These are phyloP conservation scores for Macropodus opercularis DNA, from an alignment of 2,797 vertebrate genomes.

Conservation along the genomic window DNA sequence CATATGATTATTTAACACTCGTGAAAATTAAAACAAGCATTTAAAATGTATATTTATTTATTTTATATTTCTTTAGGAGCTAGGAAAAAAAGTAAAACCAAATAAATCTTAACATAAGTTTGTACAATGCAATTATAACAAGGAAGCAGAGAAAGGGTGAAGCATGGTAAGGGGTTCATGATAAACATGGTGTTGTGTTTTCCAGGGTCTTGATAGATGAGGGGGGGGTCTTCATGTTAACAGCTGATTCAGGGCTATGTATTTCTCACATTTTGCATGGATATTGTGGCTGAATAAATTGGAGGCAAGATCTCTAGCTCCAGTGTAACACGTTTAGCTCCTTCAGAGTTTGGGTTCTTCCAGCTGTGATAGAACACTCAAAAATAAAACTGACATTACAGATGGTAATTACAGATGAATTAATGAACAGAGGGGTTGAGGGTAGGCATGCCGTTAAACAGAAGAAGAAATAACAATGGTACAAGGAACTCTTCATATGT, in stretches of 20 bases:
- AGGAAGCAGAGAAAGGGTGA: conserved; percentile 55
- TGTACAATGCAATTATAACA: conserved; percentile 68
- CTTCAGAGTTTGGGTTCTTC: conserved; percentile 57
- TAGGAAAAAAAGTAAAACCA: conserved; percentile 79
- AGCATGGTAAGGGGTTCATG: conserved; percentile 49
- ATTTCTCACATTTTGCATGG: conserved; percentile 17
- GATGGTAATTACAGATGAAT: conserved; percentile 77
- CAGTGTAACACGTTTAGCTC: conserved; percentile 54
- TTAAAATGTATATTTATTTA: conserved; percentile 79
- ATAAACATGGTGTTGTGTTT: conserved; percentile 49
- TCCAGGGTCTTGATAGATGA: conserved; percentile 33
- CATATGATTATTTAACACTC: too few species aligned
- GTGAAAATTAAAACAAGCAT: conserved; percentile 35
- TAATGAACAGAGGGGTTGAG: conserved; percentile 52
- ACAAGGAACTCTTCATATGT: conserved; percentile 70
- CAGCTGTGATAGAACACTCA: conserved; percentile 56
- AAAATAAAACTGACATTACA: conserved; percentile 69
- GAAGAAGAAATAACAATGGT: conserved; percentile 36
- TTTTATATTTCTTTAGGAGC: conserved; percentile 81
- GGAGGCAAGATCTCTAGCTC: conserved; percentile 43
- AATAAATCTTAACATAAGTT: conserved; percentile 73
- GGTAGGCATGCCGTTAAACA: conserved; percentile 71
- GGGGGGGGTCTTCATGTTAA: conserved; percentile 30
- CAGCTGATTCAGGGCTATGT: conserved; percentile 13
- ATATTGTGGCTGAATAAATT: conserved; percentile 32